Evolutionary conservation across 1,140 invertebrate genomes (phyloP).

Genomic region (Psix sp.): DNA sequence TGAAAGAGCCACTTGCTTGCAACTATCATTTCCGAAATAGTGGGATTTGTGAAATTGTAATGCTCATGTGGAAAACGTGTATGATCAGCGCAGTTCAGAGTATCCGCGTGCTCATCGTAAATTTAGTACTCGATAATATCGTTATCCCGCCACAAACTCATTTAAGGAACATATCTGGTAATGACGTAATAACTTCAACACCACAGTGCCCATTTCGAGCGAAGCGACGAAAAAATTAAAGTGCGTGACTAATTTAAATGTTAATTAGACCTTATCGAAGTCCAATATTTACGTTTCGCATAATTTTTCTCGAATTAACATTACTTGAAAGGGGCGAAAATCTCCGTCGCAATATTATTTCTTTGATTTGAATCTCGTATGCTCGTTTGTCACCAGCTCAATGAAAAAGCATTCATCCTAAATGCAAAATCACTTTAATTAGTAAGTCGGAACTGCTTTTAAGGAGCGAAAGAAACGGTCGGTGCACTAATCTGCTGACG

Average conservation of each 20-base stretch:
- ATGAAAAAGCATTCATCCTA: constrained; percentile 29
- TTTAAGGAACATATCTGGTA: constrained; percentile 44
- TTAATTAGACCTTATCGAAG: constrained; percentile 40
- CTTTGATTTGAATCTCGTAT: constrained; percentile 22
- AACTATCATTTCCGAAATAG: constrained; percentile 12
- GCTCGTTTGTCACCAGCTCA: constrained; percentile 21
- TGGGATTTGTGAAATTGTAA: constrained; percentile 27
- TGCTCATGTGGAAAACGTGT: constrained; percentile 28
- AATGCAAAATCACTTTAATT: constrained; percentile 43
- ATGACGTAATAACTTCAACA: constrained; percentile 46
- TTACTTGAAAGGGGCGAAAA: neutral
- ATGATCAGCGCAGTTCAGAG: constrained; percentile 5
- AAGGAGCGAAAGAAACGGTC: neutral
- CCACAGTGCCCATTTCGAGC: neutral
- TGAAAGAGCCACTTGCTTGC: constrained; percentile 11
- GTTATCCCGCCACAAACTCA: constrained; percentile 40
- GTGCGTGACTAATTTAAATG: constrained; percentile 31
- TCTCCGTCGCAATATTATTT: constrained; percentile 2
- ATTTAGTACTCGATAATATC: constrained; percentile 39
- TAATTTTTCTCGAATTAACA: constrained; percentile 21
- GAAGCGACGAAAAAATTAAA: constrained; percentile 32
- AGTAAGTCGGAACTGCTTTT: constrained; percentile 9
- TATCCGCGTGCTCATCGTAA: constrained; percentile 33
- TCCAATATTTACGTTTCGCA: constrained; percentile 8
- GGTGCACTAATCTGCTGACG: constrained; percentile 52